Base-by-base conservation (phyloP, 2,888 invertebrate species). In the Rambutsinella grinnellia region DNA sequence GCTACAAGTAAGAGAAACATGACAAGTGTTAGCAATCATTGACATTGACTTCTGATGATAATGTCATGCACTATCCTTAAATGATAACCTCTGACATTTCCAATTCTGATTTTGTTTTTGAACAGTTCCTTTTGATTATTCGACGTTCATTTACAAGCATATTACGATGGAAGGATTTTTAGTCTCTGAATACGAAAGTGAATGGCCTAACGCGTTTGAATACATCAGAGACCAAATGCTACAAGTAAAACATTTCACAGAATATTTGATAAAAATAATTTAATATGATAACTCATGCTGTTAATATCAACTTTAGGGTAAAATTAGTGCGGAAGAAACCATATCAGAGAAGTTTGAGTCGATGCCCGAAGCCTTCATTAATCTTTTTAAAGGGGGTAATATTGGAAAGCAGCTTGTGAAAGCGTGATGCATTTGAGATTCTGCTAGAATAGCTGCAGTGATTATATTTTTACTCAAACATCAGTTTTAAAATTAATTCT, bases 341-440 rank as follows among this genome's bases (percentile, higher is more conserved):
- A 85, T 91, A 1, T 91, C 91, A 1, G 87, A 91, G 76, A 93
- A 93, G 1, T 93, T 93, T 86, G 92, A 92, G 79, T 92, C 92
- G 82, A 91, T 92, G 90, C 91, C 92, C 1, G 88, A 90, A 57
- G 92, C 93, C 28, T 90, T 93, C 76, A 88, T 90, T 67, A 91
- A 90, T 15, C 88, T 93, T 85, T 86, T 90, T 66, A 84, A 85
- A 65, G 93, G 93, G 28, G 90, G 90, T 83, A 93, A 92, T 86
- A 88, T 88, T 26, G 93, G 93, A 61, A 93, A 93, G 88, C 91
- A 92, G 46, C 86, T 93, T 76, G 90, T 93, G 15, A 90, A 91
- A 88, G 88, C 88, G 2, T 90, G 86, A 86, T n/a, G n/a, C n/a
- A n/a, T n/a, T n/a, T n/a, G n/a, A n/a, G n/a, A n/a, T n/a, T n/a